Evolutionary conservation across 2,888 invertebrate species (phyloP), one percentile per base, ranked within the genome.

Genomic region (Nemotelus nigrinus): DNA sequence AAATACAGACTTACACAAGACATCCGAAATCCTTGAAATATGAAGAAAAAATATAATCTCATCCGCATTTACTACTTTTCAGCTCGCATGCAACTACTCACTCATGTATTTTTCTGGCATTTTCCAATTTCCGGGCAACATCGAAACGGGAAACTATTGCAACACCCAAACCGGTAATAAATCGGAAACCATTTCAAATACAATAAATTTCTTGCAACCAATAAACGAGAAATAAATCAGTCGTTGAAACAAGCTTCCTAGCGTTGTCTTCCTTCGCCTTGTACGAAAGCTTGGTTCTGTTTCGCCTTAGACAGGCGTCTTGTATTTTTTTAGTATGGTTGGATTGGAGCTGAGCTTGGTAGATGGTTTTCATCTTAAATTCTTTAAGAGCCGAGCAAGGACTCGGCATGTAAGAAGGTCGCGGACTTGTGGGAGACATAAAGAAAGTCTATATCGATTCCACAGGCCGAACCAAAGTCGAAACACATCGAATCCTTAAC

Each of bases 191-290:
- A 63, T 65, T 76, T 76, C 76, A 48, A 75, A 76, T 79, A 68
- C 72, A 77, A 79, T 79, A 79, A 79, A 79, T 79, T 79, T 78
- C 75, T 74, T 77, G 76, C 77, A 77, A 77, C 77, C 79, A 79
- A 79, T 79, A 77, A 79, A 77, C 76, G 71, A 44, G 72, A 76
- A 79, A 79, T 79, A 79, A 79, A 79, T 79, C 79, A 79, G 71
- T 45, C 45, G 45, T 43, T 45, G 65, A 45, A 45, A 65, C 65
- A 65, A 65, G 65, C 63, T 63, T 63, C 8, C 50, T 8, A 7
- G 6, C 50, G 8, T 63, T 41, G 63, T 41, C 41, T 63, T 5
- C 10, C 63, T 63, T 8, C 63, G 7, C 3, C 7, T 41, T 8
- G 8, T 50, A 8, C 5, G 50, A 5, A 5, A 1, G 2, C 8